Conservation (phyloP, 2,888 invertebrate species). For the Ryuthela nishihirai region DNA sequence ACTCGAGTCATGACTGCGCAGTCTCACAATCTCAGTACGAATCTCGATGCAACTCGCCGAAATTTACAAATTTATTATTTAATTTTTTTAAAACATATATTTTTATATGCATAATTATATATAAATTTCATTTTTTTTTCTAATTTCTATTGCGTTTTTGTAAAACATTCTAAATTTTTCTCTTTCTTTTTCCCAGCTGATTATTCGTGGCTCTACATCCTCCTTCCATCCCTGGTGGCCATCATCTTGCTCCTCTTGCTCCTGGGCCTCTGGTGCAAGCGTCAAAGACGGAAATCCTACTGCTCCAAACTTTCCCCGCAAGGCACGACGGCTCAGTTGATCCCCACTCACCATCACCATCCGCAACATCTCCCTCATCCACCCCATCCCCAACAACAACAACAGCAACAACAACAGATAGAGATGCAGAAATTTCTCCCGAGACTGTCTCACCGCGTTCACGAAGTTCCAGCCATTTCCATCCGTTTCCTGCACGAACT, state of each 20-base stretch:
- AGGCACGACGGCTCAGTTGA: conserved; percentile 44
- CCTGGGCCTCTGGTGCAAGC: conserved; percentile 41
- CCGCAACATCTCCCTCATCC: conserved; percentile 3
- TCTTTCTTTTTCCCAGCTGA: conserved; percentile 60
- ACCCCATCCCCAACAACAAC: conserved; percentile 4
- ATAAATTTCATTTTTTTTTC: neutral
- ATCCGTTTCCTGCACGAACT: conserved; percentile 74
- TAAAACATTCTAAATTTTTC: no score
- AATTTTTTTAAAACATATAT: neutral
- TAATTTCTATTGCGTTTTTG: neutral
- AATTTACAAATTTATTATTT: no score
- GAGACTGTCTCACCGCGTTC: conserved; percentile 59
- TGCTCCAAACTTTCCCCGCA: conserved; percentile 45
- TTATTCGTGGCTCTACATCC: conserved; percentile 75
- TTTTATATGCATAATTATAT: neutral
- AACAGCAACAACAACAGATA: conserved; percentile 55
- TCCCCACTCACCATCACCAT: conserved; percentile 26
- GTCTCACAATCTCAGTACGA: no score
- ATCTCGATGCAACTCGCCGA: no score
- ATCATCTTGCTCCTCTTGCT: conserved; percentile 41
- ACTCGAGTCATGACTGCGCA: no score
- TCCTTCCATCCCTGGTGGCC: conserved; percentile 56
- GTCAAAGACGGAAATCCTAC: conserved; percentile 46
- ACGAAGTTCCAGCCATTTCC: conserved; percentile 70
- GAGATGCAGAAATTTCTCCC: conserved; percentile 74